Conservation (phyloP, 2,797 vertebrate genomes). For the Notoglanidium macrostoma region DNA sequence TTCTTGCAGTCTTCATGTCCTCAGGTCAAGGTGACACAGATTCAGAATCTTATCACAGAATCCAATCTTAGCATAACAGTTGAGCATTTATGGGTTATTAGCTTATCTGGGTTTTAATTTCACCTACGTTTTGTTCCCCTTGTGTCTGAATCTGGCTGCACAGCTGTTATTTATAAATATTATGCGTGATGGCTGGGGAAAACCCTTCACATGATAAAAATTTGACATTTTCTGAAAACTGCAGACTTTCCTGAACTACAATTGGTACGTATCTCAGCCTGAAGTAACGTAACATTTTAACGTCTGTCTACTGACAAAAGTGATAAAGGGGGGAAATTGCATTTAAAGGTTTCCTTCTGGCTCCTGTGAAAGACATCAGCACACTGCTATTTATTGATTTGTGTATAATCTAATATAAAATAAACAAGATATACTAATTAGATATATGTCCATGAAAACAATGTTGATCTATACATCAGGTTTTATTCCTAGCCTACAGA, state of each 20-base stretch:
- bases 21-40: too few species aligned
- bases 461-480: background rate
- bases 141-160: background rate
- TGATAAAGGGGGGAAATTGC: background rate
- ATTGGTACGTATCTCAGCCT: background rate
- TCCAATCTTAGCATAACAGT: background rate
- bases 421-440: background rate
- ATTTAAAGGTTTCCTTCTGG: too few species aligned
- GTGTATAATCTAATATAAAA: background rate
- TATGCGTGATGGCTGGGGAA: background rate
- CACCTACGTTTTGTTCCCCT: background rate
- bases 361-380: background rate
- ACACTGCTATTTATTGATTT: background rate
- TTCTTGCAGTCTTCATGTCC: background rate
- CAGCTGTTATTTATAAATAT: background rate
- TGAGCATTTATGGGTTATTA: background rate
- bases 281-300: background rate
- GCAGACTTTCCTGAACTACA: background rate
- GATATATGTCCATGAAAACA: background rate
- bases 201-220: background rate
- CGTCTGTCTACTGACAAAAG: background rate
- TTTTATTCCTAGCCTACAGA: background rate
- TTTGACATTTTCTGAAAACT: background rate
- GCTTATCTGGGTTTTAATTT: background rate
- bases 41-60: background rate